Percentiles rank a stretch among this genome's conserved stretches.
Evolutionary conservation across 1,140 invertebrate species (phyloP).

Genomic region (Scaptomyza graminum): DNA sequence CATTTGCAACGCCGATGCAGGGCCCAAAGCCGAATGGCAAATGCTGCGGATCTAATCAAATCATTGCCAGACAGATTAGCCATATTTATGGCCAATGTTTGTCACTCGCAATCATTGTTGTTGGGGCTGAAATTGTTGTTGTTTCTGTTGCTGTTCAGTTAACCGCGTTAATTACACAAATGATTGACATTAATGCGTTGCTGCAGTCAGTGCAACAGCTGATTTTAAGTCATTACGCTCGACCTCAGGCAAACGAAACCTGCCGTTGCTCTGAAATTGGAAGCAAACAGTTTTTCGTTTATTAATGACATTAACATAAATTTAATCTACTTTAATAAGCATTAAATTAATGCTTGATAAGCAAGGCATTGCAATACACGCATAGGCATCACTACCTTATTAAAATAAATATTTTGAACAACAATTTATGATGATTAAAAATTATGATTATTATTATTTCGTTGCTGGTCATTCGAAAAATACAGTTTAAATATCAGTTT

Average conservation of each 20-base stretch:
- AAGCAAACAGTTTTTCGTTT: slow-evolving; percentile 45
- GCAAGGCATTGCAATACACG: not conserved
- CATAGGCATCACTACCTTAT: not conserved
- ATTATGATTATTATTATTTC: too few relatives aligned
- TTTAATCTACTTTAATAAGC: slow-evolving; percentile 50
- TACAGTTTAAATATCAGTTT: not conserved
- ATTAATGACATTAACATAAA: slow-evolving; percentile 71
- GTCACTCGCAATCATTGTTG: slow-evolving; percentile 38
- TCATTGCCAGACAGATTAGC: slow-evolving; percentile 76
- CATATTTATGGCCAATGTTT: slow-evolving; percentile 65
- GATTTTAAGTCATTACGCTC: slow-evolving; percentile 53
- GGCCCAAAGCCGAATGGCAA: slow-evolving; percentile 4
- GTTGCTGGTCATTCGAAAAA: too few relatives aligned
- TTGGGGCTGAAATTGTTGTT: slow-evolving; percentile 14
- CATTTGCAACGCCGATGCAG: slow-evolving; percentile 39
- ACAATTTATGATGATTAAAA: too few relatives aligned
- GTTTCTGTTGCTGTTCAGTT: slow-evolving; percentile 29
- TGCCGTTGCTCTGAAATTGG: slow-evolving; percentile 15
- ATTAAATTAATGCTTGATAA: slow-evolving; percentile 53
- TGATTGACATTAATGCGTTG: slow-evolving; percentile 74
- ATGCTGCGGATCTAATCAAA: slow-evolving; percentile 63
- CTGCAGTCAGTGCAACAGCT: slow-evolving; percentile 60
- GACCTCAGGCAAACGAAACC: slow-evolving; percentile 28
- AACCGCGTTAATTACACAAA: slow-evolving; percentile 66
- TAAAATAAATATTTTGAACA: slow-evolving; percentile 24